Evolutionary conservation across 2,888 invertebrate genomes (phyloP).

Genomic region (Cryptus armator): DNA sequence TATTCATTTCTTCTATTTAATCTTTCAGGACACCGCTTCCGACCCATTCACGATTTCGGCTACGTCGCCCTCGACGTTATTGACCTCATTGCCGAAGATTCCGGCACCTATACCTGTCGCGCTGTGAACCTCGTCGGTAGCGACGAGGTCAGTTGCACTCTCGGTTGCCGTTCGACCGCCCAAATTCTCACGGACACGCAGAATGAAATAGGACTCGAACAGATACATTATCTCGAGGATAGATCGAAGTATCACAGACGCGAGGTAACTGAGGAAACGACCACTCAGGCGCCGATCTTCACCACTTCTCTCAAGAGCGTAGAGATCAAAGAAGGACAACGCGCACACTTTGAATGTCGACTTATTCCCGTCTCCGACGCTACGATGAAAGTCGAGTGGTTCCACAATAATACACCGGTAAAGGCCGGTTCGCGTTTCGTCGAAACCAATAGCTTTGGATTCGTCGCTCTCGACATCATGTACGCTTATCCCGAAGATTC

Average conservation of each 20-base stretch:
- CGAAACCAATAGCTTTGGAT: slow-evolving; percentile 98
- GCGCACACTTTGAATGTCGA: slow-evolving; percentile 97
- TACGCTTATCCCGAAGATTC: slow-evolving; percentile 98
- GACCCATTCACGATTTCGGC: slow-evolving; percentile 99
- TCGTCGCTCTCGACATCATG: slow-evolving; percentile 98
- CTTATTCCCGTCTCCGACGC: slow-evolving; percentile 97
- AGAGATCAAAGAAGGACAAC: slow-evolving; percentile 97
- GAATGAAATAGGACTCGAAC: slow-evolving; percentile 95
- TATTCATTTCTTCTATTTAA: slow-evolving; percentile 25
- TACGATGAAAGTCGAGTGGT: slow-evolving; percentile 98
- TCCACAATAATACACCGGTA: slow-evolving; percentile 95
- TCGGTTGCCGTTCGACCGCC: slow-evolving; percentile 91
- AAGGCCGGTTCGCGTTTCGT: slow-evolving; percentile 98
- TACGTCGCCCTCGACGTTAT: slow-evolving; percentile 99
- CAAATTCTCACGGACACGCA: slow-evolving; percentile 94
- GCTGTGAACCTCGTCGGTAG: slow-evolving; percentile 96
- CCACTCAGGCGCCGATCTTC: slow-evolving; percentile 96
- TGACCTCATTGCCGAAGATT: slow-evolving; percentile 98
- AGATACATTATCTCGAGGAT: slow-evolving; percentile 96
- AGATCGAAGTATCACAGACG: slow-evolving; percentile 91
- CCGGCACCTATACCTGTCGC: slow-evolving; percentile 96
- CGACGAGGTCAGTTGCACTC: slow-evolving; percentile 92
- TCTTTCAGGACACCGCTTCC: slow-evolving; percentile 92
- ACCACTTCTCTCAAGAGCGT: slow-evolving; percentile 96
- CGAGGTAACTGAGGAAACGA: slow-evolving; percentile 92